A percentile compares a stretch with the other conserved stretches of the same genome.
Evolutionary conservation across 2,797 vertebrate genomes (phyloP).

Genomic region (Mus minutoides): DNA sequence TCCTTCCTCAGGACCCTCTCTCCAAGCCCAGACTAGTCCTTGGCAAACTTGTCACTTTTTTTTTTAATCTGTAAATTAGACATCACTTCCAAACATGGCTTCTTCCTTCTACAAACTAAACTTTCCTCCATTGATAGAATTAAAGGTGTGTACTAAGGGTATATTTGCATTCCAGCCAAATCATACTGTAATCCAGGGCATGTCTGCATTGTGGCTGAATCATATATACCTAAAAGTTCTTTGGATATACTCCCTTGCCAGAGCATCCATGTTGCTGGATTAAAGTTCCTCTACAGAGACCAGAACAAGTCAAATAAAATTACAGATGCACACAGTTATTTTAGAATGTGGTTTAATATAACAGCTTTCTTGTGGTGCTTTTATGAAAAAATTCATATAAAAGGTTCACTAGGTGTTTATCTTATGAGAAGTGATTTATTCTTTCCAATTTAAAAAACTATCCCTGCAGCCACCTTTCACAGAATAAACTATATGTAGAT

Average conservation of each 20-base stretch:
- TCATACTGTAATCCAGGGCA: neutral
- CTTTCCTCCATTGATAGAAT: neutral
- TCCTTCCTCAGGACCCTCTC: too few species aligned
- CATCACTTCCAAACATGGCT: neutral
- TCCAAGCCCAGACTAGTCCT: neutral
- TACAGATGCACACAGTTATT: neutral
- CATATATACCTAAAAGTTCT: neutral
- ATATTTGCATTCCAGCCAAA: neutral
- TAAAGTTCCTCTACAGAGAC: neutral
- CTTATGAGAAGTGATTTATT: conserved; percentile 19
- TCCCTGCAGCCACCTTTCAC: neutral
- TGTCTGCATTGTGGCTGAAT: neutral
- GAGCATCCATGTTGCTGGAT: neutral
- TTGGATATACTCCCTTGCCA: neutral
- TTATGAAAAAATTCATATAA: neutral
- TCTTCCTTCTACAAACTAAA: neutral
- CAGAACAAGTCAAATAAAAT: neutral
- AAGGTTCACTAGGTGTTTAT: neutral
- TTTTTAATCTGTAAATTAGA: neutral
- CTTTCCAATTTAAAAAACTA: neutral
- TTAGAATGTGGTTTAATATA: neutral
- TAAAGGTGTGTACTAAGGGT: neutral
- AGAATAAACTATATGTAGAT: neutral
- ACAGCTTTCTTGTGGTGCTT: neutral
- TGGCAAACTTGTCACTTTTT: neutral